Evolutionary conservation across 2,113 vertebrate species (phyloP).

Genomic region (Meles meles): DNA sequence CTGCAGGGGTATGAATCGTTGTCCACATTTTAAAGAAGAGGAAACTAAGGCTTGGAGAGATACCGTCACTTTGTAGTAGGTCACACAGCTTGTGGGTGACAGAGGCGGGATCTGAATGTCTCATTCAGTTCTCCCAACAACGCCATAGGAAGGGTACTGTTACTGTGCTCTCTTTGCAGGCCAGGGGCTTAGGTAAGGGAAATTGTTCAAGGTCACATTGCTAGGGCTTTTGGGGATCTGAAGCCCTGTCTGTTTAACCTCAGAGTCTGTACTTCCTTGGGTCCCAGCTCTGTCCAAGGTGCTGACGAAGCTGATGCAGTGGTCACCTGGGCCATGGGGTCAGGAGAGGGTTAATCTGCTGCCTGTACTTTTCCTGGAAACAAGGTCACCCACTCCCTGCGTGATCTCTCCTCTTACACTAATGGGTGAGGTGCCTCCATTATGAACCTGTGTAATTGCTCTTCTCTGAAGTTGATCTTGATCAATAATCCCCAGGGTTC

Average conservation of each 20-base stretch:
- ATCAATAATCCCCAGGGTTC: background rate
- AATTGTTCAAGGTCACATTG: background rate
- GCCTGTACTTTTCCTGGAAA: conserved; percentile 33
- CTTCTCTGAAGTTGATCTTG: background rate
- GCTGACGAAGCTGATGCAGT: fast-evolving
- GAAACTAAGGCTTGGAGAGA: background rate
- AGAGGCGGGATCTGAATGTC: background rate
- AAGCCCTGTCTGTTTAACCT: background rate
- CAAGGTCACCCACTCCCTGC: background rate
- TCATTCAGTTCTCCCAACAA: too few species aligned
- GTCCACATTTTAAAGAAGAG: background rate
- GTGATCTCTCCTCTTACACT: background rate
- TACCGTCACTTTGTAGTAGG: background rate
- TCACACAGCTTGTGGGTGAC: background rate
- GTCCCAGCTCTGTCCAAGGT: background rate
- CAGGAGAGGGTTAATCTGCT: background rate
- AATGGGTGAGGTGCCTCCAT: background rate
- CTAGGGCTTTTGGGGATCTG: background rate
- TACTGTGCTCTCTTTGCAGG: background rate
- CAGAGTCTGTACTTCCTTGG: background rate
- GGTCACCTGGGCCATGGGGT: background rate
- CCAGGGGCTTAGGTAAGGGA: background rate
- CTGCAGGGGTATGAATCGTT: background rate
- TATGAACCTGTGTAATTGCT: background rate
- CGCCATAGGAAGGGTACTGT: background rate